These are phyloP conservation scores for Brachirus orientalis DNA, from an alignment of 2,113 vertebrate species.

Conservation along the genomic window DNA sequence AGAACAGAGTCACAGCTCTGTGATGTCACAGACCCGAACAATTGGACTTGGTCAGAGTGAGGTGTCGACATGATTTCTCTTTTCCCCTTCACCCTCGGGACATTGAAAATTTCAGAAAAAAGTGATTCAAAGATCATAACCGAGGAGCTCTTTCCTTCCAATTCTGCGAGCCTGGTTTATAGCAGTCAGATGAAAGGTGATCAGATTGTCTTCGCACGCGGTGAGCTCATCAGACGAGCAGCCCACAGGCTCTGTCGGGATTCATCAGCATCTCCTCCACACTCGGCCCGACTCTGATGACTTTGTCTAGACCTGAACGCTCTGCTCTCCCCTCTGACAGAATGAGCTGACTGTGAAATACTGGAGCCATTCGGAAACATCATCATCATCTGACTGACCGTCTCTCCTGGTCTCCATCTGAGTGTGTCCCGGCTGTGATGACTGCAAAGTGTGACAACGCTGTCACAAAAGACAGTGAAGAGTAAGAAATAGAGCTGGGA, in stretches of 20 bases:
- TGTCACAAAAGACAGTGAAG: slow-evolving; percentile 12
- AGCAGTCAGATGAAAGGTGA: slow-evolving; percentile 59
- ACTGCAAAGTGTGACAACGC: slow-evolving; percentile 20
- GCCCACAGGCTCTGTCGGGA: slow-evolving; percentile 57
- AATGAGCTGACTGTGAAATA: slow-evolving; percentile 42
- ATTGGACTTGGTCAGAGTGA: slow-evolving; percentile 6
- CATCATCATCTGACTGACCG: slow-evolving; percentile 37
- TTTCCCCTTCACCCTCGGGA: slow-evolving; percentile 18
- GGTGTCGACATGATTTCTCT: slow-evolving; percentile 18
- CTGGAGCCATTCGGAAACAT: slow-evolving; percentile 32
- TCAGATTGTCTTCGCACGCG: slow-evolving; percentile 40
- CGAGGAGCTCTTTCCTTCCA: slow-evolving; percentile 26
- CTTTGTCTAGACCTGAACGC: slow-evolving; percentile 53
- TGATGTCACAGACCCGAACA: slow-evolving; percentile 16
- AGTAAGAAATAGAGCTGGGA: neutral
- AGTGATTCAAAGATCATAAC: slow-evolving; percentile 24
- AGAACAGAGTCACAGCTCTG: slow-evolving; percentile 16
- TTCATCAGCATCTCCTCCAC: slow-evolving; percentile 56
- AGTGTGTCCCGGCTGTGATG: slow-evolving; percentile 24
- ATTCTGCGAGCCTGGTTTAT: slow-evolving; percentile 45
- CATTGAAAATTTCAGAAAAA: neutral
- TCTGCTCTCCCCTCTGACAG: slow-evolving; percentile 13
- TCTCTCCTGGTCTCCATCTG: slow-evolving; percentile 26
- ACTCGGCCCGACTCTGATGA: slow-evolving; percentile 46
- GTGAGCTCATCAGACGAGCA: slow-evolving; percentile 44